Conservation (phyloP, 2,113 vertebrate genomes). For the Cromileptes altivelis region DNA sequence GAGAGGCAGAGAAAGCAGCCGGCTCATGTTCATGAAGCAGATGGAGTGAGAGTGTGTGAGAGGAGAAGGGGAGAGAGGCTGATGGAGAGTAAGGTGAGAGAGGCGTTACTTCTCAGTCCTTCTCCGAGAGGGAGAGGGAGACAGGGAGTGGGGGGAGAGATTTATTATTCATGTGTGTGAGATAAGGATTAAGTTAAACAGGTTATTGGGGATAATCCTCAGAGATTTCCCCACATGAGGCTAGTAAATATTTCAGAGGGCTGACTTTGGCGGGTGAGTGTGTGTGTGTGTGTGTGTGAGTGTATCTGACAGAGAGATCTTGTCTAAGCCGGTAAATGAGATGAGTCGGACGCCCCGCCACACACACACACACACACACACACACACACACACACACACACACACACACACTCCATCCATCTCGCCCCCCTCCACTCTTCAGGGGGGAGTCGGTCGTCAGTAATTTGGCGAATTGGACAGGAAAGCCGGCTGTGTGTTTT, state of each 20-base stretch:
- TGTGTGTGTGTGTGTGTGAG: constrained; percentile 62
- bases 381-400: constrained; percentile 45
- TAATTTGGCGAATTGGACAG: constrained; percentile 75
- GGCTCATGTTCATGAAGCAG: constrained; percentile 69
- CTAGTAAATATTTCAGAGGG: constrained; percentile 81
- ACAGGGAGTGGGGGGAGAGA: constrained; percentile 47
- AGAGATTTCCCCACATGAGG: constrained; percentile 82
- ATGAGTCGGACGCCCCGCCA: constrained; percentile 65
- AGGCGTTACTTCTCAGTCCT: constrained; percentile 61
- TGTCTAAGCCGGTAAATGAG: constrained; percentile 80
- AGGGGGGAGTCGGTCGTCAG: constrained; percentile 31
- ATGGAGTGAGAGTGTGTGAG: constrained; percentile 71
- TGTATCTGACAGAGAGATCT: constrained; percentile 77
- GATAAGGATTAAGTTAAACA: constrained; percentile 88
- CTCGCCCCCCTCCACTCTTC: constrained; percentile 14
- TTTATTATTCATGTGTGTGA: constrained; percentile 85
- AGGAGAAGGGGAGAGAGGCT: constrained; percentile 42
- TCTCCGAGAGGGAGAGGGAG: constrained; percentile 40
- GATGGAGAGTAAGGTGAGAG: constrained; percentile 72
- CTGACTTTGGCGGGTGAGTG: constrained; percentile 42
- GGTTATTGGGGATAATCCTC: constrained; percentile 85
- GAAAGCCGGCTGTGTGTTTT: constrained; percentile 65
- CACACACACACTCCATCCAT: constrained; percentile 40
- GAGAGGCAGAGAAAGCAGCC: constrained; percentile 71
- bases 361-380: constrained; percentile 33